Evolutionary conservation across 1,140 invertebrate genomes (phyloP), one percentile per base, ranked within the genome.

Genomic region (Pseudomyrmex gracilis): DNA sequence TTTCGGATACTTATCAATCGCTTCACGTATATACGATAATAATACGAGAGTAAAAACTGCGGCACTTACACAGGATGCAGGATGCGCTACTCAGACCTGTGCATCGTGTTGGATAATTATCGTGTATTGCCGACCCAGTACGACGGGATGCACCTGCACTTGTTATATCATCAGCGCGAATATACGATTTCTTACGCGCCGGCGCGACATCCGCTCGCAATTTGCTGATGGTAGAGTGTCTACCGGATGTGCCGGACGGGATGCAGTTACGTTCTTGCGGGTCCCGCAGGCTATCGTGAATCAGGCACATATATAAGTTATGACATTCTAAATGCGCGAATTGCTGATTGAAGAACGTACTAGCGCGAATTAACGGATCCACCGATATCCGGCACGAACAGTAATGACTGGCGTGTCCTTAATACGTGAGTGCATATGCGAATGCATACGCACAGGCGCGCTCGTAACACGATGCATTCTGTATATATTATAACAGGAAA

Each of bases 201-300:
- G 2, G 1, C 73, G 22, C 15, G 85, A 87, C 82, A 74, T 87
- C 82, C 86, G 73, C 73, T 84, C 61, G 85, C 82, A 74, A 87
- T 87, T 71, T 74, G 66, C 66, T 80, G 66, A 71, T 58, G 66
- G 20, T 20, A 7, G 45, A 49, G n/a, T 20, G 13, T 12, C 34
- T 51, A 80, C 76, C 45, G 63, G 55, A 49, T 43, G 43, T 70
- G 76, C 43, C 43, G n/a, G 53, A 80, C 66, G 66, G 34, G 66
- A 80, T 34, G 53, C n/a, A 60, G 43, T 68, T 17, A 47, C 20
- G 73, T 71, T 78, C 71, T 80, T 80, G 66, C 76, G n/a, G 47
- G 58, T 71, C 12, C 45, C 55, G 45, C 1, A 80, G 66, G n/a
- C 43, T 45, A 70, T 80, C 45, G 8, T 43, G 13, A 70, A 9